phyloP scores from a whole-genome alignment of 1,140 invertebrate species.

The Saxidomus purpurata region DNA sequence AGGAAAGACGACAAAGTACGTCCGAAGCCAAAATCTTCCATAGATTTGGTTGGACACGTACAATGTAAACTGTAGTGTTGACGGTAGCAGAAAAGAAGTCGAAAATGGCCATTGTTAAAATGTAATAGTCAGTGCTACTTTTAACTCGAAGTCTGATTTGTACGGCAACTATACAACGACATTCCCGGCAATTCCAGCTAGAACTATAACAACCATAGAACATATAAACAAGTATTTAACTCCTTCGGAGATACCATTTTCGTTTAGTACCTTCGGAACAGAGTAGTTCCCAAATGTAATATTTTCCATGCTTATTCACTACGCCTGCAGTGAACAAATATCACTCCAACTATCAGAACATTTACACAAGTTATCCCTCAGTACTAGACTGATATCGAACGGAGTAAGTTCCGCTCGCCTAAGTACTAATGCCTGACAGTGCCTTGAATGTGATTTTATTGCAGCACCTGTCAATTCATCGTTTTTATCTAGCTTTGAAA shows the following conservation, averaged over 20 bases:
- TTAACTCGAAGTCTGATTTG: neutral
- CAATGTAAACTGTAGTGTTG: neutral
- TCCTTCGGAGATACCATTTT: neutral
- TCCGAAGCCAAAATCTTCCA: neutral
- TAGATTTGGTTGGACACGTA: neutral
- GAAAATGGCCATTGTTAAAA: neutral
- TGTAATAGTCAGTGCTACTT: neutral
- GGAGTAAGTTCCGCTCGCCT: no score
- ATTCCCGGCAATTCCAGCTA: neutral
- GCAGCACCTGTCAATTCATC: no score
- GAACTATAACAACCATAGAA: neutral
- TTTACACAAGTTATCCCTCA: no score
- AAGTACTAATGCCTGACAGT: no score
- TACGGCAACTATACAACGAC: neutral
- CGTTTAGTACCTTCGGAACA: neutral
- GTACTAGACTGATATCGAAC: no score
- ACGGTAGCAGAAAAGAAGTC: neutral
- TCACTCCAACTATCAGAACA: no score
- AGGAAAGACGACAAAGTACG: neutral
- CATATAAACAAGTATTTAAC: neutral
- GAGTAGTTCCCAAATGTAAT: neutral
- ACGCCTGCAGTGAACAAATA: no score
- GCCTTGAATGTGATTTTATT: no score
- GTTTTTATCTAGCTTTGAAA: no score
- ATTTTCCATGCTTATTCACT: neutral